Percentiles rank a stretch among this genome's conserved stretches.
Evolutionary conservation across 2,888 invertebrate species (phyloP).

Genomic region (Phasia obesa): DNA sequence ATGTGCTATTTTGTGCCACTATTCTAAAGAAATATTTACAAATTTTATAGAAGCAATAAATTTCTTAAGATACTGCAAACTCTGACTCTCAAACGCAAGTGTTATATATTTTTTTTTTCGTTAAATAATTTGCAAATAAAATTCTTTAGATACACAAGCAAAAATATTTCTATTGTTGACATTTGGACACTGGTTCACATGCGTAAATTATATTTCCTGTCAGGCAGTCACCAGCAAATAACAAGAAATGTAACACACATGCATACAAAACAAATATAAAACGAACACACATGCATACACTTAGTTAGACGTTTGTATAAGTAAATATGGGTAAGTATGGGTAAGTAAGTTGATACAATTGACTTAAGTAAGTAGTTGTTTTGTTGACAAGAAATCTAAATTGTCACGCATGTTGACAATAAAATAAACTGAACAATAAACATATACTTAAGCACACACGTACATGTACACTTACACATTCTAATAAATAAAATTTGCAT

Average conservation of each 20-base stretch:
- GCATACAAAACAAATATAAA: not conserved
- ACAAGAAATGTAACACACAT: constrained; percentile 35
- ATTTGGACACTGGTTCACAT: constrained; percentile 68
- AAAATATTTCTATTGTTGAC: constrained; percentile 55
- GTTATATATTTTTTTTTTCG: not conserved
- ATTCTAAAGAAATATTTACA: not conserved
- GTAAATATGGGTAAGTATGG: not conserved
- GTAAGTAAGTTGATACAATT: constrained; percentile 50
- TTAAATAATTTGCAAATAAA: constrained; percentile 51
- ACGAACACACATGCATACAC: not conserved
- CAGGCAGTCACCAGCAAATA: constrained; percentile 55
- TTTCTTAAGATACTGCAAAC: constrained; percentile 28
- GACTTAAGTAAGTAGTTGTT: constrained; percentile 63
- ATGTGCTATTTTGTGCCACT: too few relatives aligned
- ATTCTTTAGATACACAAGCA: constrained; percentile 22
- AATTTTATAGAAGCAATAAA: not conserved
- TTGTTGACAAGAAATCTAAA: constrained; percentile 69
- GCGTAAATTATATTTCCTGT: constrained; percentile 72
- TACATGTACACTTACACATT: not conserved
- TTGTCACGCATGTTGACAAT: constrained; percentile 72
- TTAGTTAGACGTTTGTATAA: too few relatives aligned
- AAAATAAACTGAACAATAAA: constrained; percentile 69
- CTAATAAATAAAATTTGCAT: constrained; percentile 78
- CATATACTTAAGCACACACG: constrained; percentile 1
- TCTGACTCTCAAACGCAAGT: constrained; percentile 11